A percentile compares a stretch with the other conserved stretches of the same genome.
Conservation (phyloP, 2,888 invertebrate species). For the Stenoptilia bipunctidactyla region DNA sequence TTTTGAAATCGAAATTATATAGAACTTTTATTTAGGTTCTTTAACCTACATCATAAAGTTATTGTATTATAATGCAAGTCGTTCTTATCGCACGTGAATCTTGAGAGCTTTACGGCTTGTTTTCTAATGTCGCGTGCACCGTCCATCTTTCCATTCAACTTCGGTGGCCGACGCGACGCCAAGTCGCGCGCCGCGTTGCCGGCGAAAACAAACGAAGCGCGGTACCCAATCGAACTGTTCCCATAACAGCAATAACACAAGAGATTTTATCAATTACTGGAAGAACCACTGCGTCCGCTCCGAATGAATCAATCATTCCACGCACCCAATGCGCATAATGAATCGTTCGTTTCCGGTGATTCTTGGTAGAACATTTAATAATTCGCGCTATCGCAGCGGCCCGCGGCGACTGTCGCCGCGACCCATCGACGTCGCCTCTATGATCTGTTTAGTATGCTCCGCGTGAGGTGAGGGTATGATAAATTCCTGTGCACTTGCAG, state of each 20-base stretch:
- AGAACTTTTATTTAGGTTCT: too few relatives aligned
- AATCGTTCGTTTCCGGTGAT: conserved; percentile 55
- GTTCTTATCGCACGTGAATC: conserved; percentile 54
- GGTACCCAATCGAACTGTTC: too few relatives aligned
- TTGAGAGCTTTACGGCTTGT: conserved; percentile 21
- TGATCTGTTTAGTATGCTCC: conserved; percentile 50
- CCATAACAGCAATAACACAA: too few relatives aligned
- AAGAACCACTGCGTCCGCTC: conserved; percentile 30
- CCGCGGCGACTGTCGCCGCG: conserved; percentile 26
- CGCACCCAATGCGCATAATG: conserved; percentile 55
- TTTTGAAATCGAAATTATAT: too few relatives aligned
- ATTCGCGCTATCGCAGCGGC: conserved; percentile 27
- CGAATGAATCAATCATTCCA: conserved; percentile 54
- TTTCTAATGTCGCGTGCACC: conserved; percentile 46
- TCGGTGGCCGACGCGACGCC: conserved; percentile 32
- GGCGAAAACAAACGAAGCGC: conserved; percentile 41
- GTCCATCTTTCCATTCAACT: conserved; percentile 14
- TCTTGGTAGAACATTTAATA: conserved; percentile 47
- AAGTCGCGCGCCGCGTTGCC: conserved; percentile 28
- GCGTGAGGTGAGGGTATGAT: conserved; percentile 49
- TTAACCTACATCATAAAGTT: too few relatives aligned
- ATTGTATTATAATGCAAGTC: too few relatives aligned
- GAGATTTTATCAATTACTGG: conserved; percentile 41
- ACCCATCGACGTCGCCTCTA: conserved; percentile 27
- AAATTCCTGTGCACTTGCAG: conserved; percentile 68